Base-by-base conservation (phyloP, 2,888 invertebrate genomes). In the Drosophila siamana region DNA sequence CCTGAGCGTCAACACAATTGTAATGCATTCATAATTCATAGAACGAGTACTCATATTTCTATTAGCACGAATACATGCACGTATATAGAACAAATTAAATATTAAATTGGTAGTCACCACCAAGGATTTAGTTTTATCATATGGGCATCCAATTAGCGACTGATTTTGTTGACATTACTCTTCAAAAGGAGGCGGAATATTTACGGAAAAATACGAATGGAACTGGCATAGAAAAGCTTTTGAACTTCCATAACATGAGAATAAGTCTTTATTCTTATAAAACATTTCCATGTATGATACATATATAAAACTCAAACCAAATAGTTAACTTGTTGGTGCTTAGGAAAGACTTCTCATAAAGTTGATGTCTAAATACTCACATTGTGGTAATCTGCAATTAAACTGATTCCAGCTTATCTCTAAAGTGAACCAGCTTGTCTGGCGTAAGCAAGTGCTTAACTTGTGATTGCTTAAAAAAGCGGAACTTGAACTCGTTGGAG, bases 1-100 rank as follows among this genome's bases (percentile, higher is more conserved):
- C 88, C 88, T 82, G 76, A 50, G 56, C 83, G 88, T 67, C 51
- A 51, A 75, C 88, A 75, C 86, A 78, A 86, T 86, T 88, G 86
- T 80, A 73, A 83, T 47, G 48, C 47, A 47, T 64, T 74, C 71
- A 86, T 74, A 75, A 85, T 83, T 85, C 60, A 83, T 82, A 61
- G 69, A 60, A 47, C 19, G 46, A 33, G 24, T 51, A 48, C 47
- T 46, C 19, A 22, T 26, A 33, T 19, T 16, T 13, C 13, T 38
- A 51, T 28, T 19, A 1, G 28, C 11, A 22, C 26, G 36, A 30
- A 22, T 48, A 11, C 15, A 19, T 15, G 15, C 15, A 22, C 15
- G 6, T 47, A 19, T 40, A n/a, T 26, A n/a, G 40, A 33, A 16
- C 40, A 2, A 13, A 16, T 9, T n/a, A 33, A 40, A 52, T 56